A percentile compares a stretch with the other conserved stretches of the same genome.
These are phyloP conservation scores for Gari tellinella DNA, from an alignment of 2,888 invertebrate genomes.

Conservation along the genomic window DNA sequence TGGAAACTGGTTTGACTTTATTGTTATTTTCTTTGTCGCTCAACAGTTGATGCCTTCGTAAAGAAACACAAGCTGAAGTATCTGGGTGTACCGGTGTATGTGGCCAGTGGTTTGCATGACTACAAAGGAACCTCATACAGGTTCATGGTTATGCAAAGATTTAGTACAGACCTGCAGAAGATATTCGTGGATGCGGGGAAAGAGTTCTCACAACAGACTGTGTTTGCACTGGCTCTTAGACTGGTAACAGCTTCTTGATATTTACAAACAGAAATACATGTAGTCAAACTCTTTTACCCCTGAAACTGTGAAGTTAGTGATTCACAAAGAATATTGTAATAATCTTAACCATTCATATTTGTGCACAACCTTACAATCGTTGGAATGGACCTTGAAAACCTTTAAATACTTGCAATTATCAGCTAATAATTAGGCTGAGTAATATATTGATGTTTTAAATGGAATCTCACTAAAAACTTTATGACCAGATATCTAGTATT, in stretches of 20 bases:
- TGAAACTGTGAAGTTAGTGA: too few species aligned
- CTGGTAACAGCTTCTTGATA: slow-evolving; percentile 87
- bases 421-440: too few species aligned
- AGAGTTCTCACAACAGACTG: slow-evolving; percentile 91
- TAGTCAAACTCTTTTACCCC: too few species aligned
- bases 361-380: too few species aligned
- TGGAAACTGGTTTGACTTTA: too few species aligned
- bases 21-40: neutral
- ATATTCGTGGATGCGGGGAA: slow-evolving; percentile 88
- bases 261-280: neutral
- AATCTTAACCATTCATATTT: too few species aligned
- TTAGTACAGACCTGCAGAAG: slow-evolving; percentile 93
- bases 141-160: slow-evolving; percentile 97
- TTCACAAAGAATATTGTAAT: too few species aligned
- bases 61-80: slow-evolving; percentile 87
- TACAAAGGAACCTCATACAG: slow-evolving; percentile 91
- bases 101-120: slow-evolving; percentile 94
- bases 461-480: too few species aligned
- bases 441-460: too few species aligned
- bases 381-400: too few species aligned
- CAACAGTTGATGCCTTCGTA: slow-evolving; percentile 90
- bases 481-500: too few species aligned
- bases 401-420: too few species aligned
- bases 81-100: slow-evolving; percentile 94
- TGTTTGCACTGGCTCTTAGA: slow-evolving; percentile 92